Conservation (phyloP, 2,888 invertebrate genomes). For the Agrypnus murinus region DNA sequence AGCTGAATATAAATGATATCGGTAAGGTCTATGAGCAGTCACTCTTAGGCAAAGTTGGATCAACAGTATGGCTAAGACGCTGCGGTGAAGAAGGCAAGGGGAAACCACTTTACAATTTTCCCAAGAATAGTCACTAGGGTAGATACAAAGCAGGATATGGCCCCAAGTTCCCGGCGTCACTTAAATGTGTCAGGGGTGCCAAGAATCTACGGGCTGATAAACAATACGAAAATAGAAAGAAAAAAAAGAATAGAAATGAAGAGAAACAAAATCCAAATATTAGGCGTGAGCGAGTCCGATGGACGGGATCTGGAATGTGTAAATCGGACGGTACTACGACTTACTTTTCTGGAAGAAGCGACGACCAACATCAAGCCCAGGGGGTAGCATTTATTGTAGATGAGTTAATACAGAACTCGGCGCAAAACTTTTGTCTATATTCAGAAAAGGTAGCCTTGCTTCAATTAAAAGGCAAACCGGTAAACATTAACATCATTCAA, state of each 20-base stretch:
- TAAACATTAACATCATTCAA: too few relatives aligned
- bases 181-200: constrained; percentile 13
- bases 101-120: neutral
- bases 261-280: too few relatives aligned
- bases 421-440: neutral
- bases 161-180: constrained; percentile 20
- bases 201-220: neutral
- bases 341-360: too few relatives aligned
- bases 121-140: neutral
- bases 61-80: constrained; percentile 8
- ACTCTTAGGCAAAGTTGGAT: neutral
- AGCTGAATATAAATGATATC: neutral
- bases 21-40: neutral
- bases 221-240: neutral
- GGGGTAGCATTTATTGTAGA: constrained; percentile 5
- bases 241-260: neutral
- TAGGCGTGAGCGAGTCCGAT: neutral
- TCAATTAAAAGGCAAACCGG: too few relatives aligned
- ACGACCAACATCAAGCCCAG: constrained; percentile 7
- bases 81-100: too few relatives aligned
- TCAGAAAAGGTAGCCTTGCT: constrained; percentile 6
- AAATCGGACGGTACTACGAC: too few relatives aligned
- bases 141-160: constrained; percentile 13
- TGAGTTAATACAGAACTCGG: constrained; percentile 5
- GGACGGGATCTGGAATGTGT: too few relatives aligned